Conservation (phyloP, 2,113 vertebrate genomes). For the Motacilla tschutschensis region DNA sequence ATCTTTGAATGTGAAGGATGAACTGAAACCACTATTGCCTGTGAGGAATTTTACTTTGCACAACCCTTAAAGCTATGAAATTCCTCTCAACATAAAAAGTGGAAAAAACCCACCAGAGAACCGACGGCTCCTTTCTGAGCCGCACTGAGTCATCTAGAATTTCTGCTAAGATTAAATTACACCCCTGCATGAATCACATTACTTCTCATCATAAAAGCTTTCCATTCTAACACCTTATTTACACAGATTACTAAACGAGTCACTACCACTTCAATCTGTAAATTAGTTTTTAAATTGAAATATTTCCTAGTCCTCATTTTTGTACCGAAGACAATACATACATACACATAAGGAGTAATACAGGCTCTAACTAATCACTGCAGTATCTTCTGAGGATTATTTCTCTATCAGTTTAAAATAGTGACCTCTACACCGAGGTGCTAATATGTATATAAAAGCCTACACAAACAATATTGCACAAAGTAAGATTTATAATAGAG, state of each 20-base stretch:
- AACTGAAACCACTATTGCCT: conserved; percentile 70
- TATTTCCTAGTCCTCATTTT: conserved; percentile 79
- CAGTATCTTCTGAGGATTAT: conserved; percentile 79
- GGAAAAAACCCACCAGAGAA: conserved; percentile 63
- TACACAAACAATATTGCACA: conserved; percentile 87
- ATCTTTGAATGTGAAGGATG: conserved; percentile 51
- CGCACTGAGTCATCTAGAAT: conserved; percentile 68
- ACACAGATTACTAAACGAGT: conserved; percentile 81
- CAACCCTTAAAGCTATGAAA: conserved; percentile 79
- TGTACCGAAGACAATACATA: conserved; percentile 78
- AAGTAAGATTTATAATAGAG: conserved; percentile 83
- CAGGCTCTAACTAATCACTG: conserved; percentile 83
- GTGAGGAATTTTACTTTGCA: conserved; percentile 79
- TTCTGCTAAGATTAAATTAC: conserved; percentile 78
- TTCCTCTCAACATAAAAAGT: conserved; percentile 76
- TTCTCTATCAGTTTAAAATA: conserved; percentile 80
- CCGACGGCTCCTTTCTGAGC: conserved; percentile 54
- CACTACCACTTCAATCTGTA: conserved; percentile 81
- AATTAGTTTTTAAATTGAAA: conserved; percentile 78
- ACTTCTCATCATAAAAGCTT: conserved; percentile 73
- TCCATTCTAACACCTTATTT: conserved; percentile 82
- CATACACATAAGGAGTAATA: conserved; percentile 82
- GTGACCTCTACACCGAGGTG: conserved; percentile 78
- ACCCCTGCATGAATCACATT: conserved; percentile 75
- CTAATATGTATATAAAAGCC: conserved; percentile 80